Evolutionary conservation across 2,888 invertebrate genomes (phyloP), one percentile per base, ranked within the genome.

Genomic region (Hyppa rectilinea): DNA sequence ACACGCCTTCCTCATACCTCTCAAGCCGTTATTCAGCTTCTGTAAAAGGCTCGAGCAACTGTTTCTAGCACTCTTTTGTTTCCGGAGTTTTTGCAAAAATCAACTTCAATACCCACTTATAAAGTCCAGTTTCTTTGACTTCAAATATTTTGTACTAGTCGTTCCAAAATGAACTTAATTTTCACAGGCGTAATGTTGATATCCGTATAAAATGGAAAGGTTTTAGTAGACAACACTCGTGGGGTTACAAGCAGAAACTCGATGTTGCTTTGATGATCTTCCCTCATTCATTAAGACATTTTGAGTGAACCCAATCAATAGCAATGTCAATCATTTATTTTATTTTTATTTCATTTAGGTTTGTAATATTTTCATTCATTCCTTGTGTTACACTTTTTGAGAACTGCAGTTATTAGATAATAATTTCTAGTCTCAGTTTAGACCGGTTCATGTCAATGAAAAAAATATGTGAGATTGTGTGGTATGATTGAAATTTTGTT

Each of bases 341-440:
- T 34, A 52, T 52, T 12, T 38, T 47, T 38, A n/a, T n/a, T 38
- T 17, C 17, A 26, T 59, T 2, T 62, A 23, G 50, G 20, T 23
- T 43, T 64, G 4, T 47, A 58, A 52, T 58, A 63, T 52, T 75
- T n/a, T 40, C 23, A n/a, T 38, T 31, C 43, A 80, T 80, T 64
- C 71, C 53, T 53, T 59, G 5, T 53, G 17, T 69, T 59, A 72
- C 70, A 80, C 85, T 85, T 85, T 85, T 83, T 85, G 83, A 80
- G 78, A 85, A 70, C 50, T 80, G 78, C 69, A 58, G 69, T 72
- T 66, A 63, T 64, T 82, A 70, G 47, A 73, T 56, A 62, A 67
- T 66, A 50, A 67, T 68, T 76, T 84, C 82, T 83, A 82, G 83
- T 84, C 83, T 82, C 71, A 64, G 38, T 62, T 52, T 56, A 55